Conservation (phyloP, 2,888 invertebrate species). For the Geophilus truncorum region DNA sequence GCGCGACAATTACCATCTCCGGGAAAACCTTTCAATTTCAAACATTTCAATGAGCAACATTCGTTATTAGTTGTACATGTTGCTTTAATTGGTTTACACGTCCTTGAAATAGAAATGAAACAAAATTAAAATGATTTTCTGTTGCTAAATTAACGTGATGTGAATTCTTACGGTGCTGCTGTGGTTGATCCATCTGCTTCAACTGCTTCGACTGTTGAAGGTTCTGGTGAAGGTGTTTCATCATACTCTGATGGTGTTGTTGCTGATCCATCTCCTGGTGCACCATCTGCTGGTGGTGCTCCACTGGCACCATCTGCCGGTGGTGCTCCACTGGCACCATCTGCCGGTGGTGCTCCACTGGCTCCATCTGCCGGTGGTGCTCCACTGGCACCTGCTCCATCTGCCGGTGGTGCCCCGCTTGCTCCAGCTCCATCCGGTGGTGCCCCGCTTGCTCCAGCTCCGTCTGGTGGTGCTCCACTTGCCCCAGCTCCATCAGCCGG, state of each 20-base stretch:
- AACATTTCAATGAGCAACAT: background rate
- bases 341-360: constrained; percentile 29
- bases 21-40: background rate
- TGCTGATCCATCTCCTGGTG: background rate
- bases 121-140: too few relatives aligned
- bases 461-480: constrained; percentile 30
- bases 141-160: too few relatives aligned
- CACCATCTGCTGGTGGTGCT: constrained; percentile 32
- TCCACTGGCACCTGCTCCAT: too few relatives aligned
- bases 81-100: background rate
- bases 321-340: constrained; percentile 42
- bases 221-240: background rate
- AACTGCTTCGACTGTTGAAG: background rate
- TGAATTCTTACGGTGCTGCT: background rate
- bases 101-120: background rate
- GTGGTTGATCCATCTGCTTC: background rate
- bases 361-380: constrained; percentile 39
- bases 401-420: constrained; percentile 43
- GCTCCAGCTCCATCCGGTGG: constrained; percentile 33
- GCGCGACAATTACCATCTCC: background rate
- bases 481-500: constrained; percentile 32
- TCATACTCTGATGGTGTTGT: background rate
- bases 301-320: constrained; percentile 33
- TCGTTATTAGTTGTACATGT: background rate
- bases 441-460: constrained; percentile 35